Base-by-base conservation (phyloP, 1,140 invertebrate species). In the Drosophila bifasciata region DNA sequence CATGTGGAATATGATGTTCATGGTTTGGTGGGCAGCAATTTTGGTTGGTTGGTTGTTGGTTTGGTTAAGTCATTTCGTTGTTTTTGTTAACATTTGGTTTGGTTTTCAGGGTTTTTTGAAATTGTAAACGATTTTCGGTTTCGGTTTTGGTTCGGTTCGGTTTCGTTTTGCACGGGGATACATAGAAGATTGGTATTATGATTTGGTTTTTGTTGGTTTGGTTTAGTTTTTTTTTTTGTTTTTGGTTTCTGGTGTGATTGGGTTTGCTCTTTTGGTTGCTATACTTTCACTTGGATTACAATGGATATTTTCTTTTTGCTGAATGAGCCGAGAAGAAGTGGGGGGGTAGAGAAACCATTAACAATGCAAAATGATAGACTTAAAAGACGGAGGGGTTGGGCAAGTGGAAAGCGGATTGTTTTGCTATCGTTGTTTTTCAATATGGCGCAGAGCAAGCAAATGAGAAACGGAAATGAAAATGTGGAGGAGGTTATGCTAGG, bases 281-380 rank as follows among this genome's bases (percentile, higher is more conserved):
- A 90, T 77, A 90, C 81, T 90, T 90, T 86, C 72, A 90, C 80
- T 86, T 90, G 81, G 59, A 90, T 91, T 76, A 90, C 73, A 89
- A 90, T 90, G 59, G 76, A 80, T 86, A 91, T 80, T 73, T 83
- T 90, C 75, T 79, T 36, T 36, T 36, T 91, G 81, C 83, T 85
- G 85, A 73, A 85, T 86, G 77, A 77, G 60, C 74, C 61, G 49
- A 64, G 63, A 79, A 78, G 77, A 85, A 75, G 76, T 89, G 74
- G 56, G 74, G 56, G 66, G 55, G 50, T 52, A 51, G 81, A 76
- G 56, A 79, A 79, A 83, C 71, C 67, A 78, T 90, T 86, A 71
- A 77, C 50, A 86, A 62, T 58, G 58, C 44, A 72, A 60, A 46
- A 79, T 76, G 41, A 60, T 25, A 68, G 45, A 40, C 40, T 59